These are phyloP conservation scores for Halocynthia roretzi DNA, from an alignment of 23 tunicate species.

Conservation along the genomic window DNA sequence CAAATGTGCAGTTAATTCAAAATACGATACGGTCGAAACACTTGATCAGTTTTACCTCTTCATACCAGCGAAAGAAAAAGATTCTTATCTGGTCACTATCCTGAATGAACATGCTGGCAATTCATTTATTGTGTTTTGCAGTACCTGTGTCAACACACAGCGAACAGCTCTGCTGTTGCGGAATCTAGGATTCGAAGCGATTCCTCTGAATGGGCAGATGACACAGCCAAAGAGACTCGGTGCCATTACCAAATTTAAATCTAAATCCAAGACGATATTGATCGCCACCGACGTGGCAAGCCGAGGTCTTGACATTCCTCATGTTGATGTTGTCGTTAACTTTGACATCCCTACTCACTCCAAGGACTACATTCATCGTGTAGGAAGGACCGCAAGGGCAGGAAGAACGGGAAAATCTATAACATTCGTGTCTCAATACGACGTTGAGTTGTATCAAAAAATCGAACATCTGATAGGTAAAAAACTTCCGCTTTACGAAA, in stretches of 20 bases:
- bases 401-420: constrained; percentile 85
- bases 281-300: constrained; percentile 96
- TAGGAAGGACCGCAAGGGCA: constrained; percentile 96
- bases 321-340: constrained; percentile 85
- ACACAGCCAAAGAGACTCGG: constrained; percentile 91
- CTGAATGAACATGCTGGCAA: constrained; percentile 82
- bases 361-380: constrained; percentile 92
- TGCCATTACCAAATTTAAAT: constrained; percentile 76
- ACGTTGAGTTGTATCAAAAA: constrained; percentile 90
- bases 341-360: constrained; percentile 78
- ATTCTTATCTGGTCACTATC: constrained; percentile 70
- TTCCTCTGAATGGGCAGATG: constrained; percentile 93
- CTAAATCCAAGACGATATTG: constrained; percentile 54
- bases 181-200: constrained; percentile 64
- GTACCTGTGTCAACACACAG: constrained; percentile 72
- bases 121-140: constrained; percentile 76
- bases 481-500: constrained; percentile 73
- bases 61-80: constrained; percentile 85
- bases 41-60: constrained; percentile 71
- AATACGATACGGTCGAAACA: constrained; percentile 85
- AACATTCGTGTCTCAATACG: constrained; percentile 94
- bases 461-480: constrained; percentile 90
- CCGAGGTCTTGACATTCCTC: constrained; percentile 92
- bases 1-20: constrained; percentile 83
- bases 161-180: constrained; percentile 65